phyloP scores from a whole-genome alignment of 64 coral and sea anemone species.

The Montipora foliosa region DNA sequence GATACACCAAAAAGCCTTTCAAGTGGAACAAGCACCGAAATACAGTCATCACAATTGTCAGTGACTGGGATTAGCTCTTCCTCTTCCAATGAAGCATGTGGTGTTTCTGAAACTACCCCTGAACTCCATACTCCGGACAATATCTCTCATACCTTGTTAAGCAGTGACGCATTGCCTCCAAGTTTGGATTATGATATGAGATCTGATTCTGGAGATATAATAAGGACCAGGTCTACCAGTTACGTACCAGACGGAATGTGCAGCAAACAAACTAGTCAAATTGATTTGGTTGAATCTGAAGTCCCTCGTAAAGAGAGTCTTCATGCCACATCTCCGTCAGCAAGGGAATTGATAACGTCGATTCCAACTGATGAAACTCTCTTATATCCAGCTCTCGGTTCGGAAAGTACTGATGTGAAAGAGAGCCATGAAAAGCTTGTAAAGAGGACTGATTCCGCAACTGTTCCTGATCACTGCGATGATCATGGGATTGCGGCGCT shows the following conservation, averaged over 20 bases:
- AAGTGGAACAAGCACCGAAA: conserved; percentile 9
- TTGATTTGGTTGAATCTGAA: neutral
- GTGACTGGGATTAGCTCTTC: conserved; percentile 33
- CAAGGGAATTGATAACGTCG: neutral
- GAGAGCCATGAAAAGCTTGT: neutral
- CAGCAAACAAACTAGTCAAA: neutral
- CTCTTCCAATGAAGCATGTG: conserved; percentile 17
- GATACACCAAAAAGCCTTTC: neutral
- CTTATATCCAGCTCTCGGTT: neutral
- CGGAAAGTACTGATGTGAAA: neutral
- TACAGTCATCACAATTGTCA: conserved; percentile 6
- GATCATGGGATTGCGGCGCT: neutral
- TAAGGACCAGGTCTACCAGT: neutral
- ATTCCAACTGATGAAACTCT: neutral
- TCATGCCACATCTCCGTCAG: neutral
- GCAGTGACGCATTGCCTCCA: neutral
- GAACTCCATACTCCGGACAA: neutral
- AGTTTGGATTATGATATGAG: neutral
- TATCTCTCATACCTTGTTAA: neutral
- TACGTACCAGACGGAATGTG: neutral
- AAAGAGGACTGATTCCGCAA: neutral
- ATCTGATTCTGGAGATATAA: neutral
- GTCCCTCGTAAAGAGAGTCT: neutral
- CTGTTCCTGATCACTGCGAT: neutral
- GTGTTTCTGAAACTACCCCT: neutral